These are phyloP conservation scores for Gallinago stenura DNA, from an alignment of 2,797 vertebrate species.

Conservation along the genomic window DNA sequence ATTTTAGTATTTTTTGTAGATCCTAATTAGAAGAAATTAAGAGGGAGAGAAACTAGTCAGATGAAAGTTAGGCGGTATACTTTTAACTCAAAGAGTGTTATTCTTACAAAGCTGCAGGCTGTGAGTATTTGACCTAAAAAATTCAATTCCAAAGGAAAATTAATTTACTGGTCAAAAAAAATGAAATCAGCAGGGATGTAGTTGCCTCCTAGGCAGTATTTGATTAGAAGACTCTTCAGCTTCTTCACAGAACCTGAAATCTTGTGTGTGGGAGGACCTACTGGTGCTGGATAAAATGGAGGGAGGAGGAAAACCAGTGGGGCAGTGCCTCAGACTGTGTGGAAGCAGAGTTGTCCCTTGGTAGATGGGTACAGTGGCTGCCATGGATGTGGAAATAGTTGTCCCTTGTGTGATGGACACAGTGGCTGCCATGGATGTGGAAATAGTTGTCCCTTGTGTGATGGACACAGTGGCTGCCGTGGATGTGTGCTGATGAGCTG, in stretches of 20 bases:
- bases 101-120: background rate
- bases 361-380: accelerated
- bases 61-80: background rate
- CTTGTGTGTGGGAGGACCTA: accelerated
- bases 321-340: no score
- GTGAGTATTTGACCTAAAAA: background rate
- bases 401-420: background rate
- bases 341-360: background rate
- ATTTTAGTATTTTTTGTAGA: background rate
- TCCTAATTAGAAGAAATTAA: background rate
- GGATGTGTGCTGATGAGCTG: background rate
- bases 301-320: background rate
- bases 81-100: background rate
- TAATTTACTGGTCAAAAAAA: background rate
- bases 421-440: accelerated
- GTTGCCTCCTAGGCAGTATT: background rate
- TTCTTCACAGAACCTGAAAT: background rate
- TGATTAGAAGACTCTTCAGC: background rate
- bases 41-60: background rate
- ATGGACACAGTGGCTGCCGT: accelerated
- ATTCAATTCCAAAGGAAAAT: background rate
- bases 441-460: background rate
- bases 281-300: background rate
- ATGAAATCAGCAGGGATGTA: background rate
- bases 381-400: background rate